Conservation (phyloP, 2,797 vertebrate species). For the Chelidonichthys spinosus region DNA sequence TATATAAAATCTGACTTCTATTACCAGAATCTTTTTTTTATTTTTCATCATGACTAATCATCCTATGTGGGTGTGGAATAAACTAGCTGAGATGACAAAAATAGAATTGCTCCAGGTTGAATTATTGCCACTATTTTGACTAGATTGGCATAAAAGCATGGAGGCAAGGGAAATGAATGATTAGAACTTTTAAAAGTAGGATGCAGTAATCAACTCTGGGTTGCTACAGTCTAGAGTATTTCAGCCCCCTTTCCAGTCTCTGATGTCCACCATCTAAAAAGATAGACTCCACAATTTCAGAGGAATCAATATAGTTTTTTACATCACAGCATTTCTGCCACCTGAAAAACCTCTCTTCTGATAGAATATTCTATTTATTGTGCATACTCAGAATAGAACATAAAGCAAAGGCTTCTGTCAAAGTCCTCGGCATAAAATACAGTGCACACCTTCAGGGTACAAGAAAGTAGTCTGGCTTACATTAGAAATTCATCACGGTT, state of each 20-base stretch:
- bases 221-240: neutral
- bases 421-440: slow-evolving; percentile 52
- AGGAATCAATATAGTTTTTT: slow-evolving; percentile 42
- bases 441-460: slow-evolving; percentile 39
- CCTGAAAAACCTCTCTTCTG: slow-evolving; percentile 33
- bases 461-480: slow-evolving; percentile 47
- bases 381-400: slow-evolving; percentile 52
- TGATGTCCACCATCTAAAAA: neutral
- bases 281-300: slow-evolving; percentile 18
- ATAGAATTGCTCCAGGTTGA: slow-evolving; percentile 2
- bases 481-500: slow-evolving; percentile 61
- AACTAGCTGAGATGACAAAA: slow-evolving; percentile 6
- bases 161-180: neutral
- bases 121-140: slow-evolving; percentile 15
- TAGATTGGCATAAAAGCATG: slow-evolving; percentile 8
- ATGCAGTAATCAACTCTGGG: slow-evolving; percentile 6
- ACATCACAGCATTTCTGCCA: slow-evolving; percentile 23
- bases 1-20: slow-evolving; percentile 4
- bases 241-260: neutral
- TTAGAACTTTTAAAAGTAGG: neutral
- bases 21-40: slow-evolving; percentile 14
- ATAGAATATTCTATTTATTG: slow-evolving; percentile 61
- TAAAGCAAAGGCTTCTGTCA: slow-evolving; percentile 49
- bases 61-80: neutral
- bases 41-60: neutral